Base-by-base conservation (phyloP, 2,888 invertebrate species). In the Eupeodes latifasciatus region DNA sequence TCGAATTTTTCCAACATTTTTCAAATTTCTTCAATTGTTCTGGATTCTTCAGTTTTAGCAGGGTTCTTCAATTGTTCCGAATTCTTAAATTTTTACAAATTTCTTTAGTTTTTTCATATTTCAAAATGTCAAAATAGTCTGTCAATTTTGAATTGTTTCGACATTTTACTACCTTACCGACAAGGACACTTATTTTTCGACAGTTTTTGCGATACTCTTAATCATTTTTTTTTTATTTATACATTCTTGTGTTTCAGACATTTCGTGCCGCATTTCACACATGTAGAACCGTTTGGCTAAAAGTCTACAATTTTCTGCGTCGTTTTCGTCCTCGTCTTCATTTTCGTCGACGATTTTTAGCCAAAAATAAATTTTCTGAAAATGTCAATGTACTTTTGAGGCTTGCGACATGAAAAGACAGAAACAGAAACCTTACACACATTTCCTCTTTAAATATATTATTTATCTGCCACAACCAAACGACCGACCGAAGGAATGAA, bases 331-430 rank as follows among this genome's bases (percentile, higher is more conserved):
- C 7, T 34, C 40, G 9, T 71, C 6, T 16, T 36, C 14, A 9
- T 57, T n/a, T 12, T 44, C 27, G 27, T 27, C 27, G 27, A 27
- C n/a, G 19, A 40, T 6, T 57, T 57, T 61, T 57, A 51, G 76
- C 74, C 88, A 85, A 88, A 88, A 88, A 88, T 88, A 88, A 36
- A 88, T 85, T 80, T 83, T 62, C 57, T 49, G 74, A 85, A 85
- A 88, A 88, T 88, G 88, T 88, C 88, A 88, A 88, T 81, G 88
- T 88, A 88, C 88, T 85, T 81, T 85, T 59, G 72, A 16, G 53
- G 36, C 51, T 55, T 72, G 67, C 57, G 75, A 66, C 51, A 66
- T 57, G n/a, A 36, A 72, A 59, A 47, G 19, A 11, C 55, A 11
- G 12, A 47, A 47, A n/a, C 27, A 59, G 64, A 55, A 53, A n/a